Conservation (phyloP, 2,888 invertebrate genomes). For the Drosophila tripunctata region DNA sequence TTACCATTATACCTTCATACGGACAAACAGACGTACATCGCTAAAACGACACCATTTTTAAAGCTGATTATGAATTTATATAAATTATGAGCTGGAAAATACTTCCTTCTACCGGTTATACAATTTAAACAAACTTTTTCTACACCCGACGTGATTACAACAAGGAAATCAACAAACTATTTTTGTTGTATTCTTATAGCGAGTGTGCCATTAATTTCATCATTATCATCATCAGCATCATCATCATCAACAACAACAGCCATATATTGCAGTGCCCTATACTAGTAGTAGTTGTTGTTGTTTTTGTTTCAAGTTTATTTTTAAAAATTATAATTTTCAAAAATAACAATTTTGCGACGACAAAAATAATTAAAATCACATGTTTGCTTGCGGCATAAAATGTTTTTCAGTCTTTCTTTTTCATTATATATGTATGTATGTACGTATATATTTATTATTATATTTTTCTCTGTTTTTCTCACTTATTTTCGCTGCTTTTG, state of each 20-base stretch:
- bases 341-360: constrained; percentile 77
- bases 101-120: too few relatives aligned
- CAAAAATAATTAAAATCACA: constrained; percentile 80
- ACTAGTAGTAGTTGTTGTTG: constrained; percentile 22
- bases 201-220: constrained; percentile 34
- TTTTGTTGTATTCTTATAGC: neutral
- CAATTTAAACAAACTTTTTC: too few relatives aligned
- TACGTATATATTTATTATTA: constrained; percentile 43
- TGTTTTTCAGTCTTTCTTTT: constrained; percentile 51
- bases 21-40: too few relatives aligned
- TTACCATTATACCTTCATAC: too few relatives aligned
- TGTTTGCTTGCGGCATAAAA: constrained; percentile 79
- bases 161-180: neutral
- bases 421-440: constrained; percentile 7
- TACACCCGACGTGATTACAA: neutral
- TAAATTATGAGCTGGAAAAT: too few relatives aligned
- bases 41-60: too few relatives aligned
- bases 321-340: constrained; percentile 78
- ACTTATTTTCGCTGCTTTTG: neutral
- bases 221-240: constrained; percentile 9
- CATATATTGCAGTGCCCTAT: constrained; percentile 47
- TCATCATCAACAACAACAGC: constrained; percentile 18
- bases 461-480: constrained; percentile 15
- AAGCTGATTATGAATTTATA: too few relatives aligned
- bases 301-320: constrained; percentile 58